Conservation (phyloP, 2,888 invertebrate genomes). For the Amphipoea lucens region DNA sequence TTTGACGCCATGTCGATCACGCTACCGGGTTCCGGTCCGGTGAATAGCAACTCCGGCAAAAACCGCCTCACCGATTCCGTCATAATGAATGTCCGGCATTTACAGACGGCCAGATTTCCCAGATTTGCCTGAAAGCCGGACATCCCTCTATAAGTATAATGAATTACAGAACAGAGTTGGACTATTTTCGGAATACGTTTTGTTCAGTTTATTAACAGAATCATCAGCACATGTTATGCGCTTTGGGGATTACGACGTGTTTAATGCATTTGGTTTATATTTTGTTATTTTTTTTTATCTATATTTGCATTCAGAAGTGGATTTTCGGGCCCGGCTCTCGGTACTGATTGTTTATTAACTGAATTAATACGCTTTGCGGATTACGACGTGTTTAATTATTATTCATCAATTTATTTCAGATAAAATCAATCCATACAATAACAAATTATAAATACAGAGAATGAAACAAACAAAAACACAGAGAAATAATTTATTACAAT, state of each 20-base stretch:
- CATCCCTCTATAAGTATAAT: background rate
- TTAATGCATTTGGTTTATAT: too few relatives aligned
- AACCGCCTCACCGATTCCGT: conserved; percentile 4
- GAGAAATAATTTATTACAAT: too few relatives aligned
- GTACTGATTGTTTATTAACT: background rate
- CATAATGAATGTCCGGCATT: background rate
- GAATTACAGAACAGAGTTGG: background rate
- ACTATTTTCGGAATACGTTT: background rate
- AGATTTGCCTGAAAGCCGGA: conserved; percentile 8
- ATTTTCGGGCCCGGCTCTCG: too few relatives aligned
- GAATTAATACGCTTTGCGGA: background rate
- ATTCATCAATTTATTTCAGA: too few relatives aligned
- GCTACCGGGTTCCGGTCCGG: background rate
- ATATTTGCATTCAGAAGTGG: too few relatives aligned
- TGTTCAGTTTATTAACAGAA: background rate
- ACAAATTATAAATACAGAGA: too few relatives aligned
- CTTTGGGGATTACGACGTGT: background rate
- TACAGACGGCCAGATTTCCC: background rate
- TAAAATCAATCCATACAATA: too few relatives aligned
- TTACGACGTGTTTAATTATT: too few relatives aligned
- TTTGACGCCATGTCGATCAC: background rate
- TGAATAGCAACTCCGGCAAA: background rate
- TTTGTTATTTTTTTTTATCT: too few relatives aligned
- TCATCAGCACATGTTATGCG: too few relatives aligned
- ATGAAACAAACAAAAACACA: too few relatives aligned